A percentile compares a stretch with the other conserved stretches of the same genome.
Evolutionary conservation across 1,140 invertebrate species (phyloP).

Genomic region (Oscheius sp.): DNA sequence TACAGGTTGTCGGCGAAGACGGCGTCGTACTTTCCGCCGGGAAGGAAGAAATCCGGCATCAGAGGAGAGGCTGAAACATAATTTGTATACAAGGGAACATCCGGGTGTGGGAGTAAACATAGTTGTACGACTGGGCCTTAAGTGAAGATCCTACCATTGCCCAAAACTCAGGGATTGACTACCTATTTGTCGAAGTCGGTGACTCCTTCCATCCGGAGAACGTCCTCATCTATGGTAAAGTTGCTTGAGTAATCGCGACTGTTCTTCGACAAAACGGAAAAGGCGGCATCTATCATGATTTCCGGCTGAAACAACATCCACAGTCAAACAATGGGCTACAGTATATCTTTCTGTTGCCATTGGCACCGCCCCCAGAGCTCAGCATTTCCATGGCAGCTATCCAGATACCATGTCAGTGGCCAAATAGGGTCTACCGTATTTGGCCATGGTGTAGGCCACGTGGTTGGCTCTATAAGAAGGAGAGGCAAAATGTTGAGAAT

Average conservation of each 20-base stretch:
- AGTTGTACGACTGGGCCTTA: no score
- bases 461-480: constrained; percentile 80
- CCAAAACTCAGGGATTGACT: background rate
- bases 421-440: constrained; percentile 97
- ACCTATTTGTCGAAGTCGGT: constrained; percentile 81
- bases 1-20: constrained; percentile 26
- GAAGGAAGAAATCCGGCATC: constrained; percentile 70
- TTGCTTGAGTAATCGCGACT: constrained; percentile 75
- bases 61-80: constrained; percentile 62
- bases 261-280: constrained; percentile 22
- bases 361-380: constrained; percentile 55
- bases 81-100: constrained; percentile 36
- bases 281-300: constrained; percentile 73
- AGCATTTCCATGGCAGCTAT: constrained; percentile 97
- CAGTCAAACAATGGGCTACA: no score
- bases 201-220: constrained; percentile 76
- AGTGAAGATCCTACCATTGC: background rate
- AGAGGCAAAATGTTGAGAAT: constrained; percentile 94
- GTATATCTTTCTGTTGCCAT: constrained; percentile 20
- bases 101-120: no score
- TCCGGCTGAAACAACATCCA: constrained; percentile 71
- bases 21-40: constrained; percentile 36
- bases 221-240: constrained; percentile 89
- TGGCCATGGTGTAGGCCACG: constrained; percentile 97
- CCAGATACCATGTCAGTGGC: constrained; percentile 80